Base-by-base conservation (phyloP, 2,797 vertebrate genomes). In the Clarias fuscus region DNA sequence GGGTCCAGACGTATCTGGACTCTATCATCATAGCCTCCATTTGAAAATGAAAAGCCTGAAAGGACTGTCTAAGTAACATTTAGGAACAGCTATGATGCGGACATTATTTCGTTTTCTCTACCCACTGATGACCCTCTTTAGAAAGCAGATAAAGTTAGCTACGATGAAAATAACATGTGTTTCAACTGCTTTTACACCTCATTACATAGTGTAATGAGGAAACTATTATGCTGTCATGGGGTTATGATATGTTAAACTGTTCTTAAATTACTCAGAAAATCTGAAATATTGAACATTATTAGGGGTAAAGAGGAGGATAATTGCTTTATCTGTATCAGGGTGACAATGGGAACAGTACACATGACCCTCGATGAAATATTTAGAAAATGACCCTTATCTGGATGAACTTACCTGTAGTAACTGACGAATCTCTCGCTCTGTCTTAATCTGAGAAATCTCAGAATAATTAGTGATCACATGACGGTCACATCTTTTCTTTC, bases 121-220 rank as follows among this genome's bases (percentile, higher is more conserved):
- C 87, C 91, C 90, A 90, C 89, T 89, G 33, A 90, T 89, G 90
- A 91, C 92, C 93, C 94, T 37, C 92, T 67, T 91, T 84, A 91
- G 89, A 89, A 88, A 90, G 87, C 88, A 61, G 85, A 90, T 91
- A 91, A 70, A 93, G 92, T 91, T 90, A 93, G 90, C 87, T 92
- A 88, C 89, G 30, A 86, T 93, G 92, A 93, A 94, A 95, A 94
- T 91, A 85, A 72, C 90, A 92, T 87, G 89, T 90, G 91, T 93
- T 95, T 92, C 91, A 90, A 92, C 91, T 90, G 89, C 91, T 93
- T 93, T 95, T 93, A 94, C 92, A 92, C 93, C 91, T 90, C 90
- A 91, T 94, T 94, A 94, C 93, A 94, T 94, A 95, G 94, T 90
- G 90, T 92, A 95, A 94, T 92, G 92, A 94, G 94, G 94, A 95